A percentile compares a stretch with the other conserved stretches of the same genome.
Evolutionary conservation across 1,140 invertebrate genomes (phyloP).

Genomic region (Ips typographus): DNA sequence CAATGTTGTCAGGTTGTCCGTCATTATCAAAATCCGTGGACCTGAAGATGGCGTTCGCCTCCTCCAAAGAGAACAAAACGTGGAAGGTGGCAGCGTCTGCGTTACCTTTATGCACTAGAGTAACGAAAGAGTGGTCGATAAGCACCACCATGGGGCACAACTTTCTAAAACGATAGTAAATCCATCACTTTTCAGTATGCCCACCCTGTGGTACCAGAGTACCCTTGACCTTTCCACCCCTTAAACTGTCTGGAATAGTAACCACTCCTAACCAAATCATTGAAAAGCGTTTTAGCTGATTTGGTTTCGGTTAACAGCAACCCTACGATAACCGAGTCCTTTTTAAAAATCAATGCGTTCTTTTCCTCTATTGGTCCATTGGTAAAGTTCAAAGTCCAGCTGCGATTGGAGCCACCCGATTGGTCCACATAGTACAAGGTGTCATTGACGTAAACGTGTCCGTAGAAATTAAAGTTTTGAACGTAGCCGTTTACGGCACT

Average conservation of each 20-base stretch:
- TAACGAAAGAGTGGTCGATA: slow-evolving; percentile 37
- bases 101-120: slow-evolving; percentile 24
- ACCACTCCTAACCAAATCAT: neutral
- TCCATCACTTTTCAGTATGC: neutral
- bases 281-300: neutral
- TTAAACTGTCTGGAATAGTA: neutral
- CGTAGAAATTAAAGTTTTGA: slow-evolving; percentile 33
- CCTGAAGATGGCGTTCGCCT: slow-evolving; percentile 40
- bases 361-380: neutral
- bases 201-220: neutral
- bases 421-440: slow-evolving; percentile 33
- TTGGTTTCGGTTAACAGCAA: slow-evolving; percentile 1
- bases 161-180: slow-evolving; percentile 21
- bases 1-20: slow-evolving; percentile 41
- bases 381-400: neutral
- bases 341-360: slow-evolving; percentile 33
- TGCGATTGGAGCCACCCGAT: neutral
- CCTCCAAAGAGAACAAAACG: slow-evolving; percentile 36
- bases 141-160: slow-evolving; percentile 34
- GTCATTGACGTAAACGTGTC: slow-evolving; percentile 24
- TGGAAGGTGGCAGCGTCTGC: slow-evolving; percentile 25
- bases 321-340: slow-evolving; percentile 8
- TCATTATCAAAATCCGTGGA: slow-evolving; percentile 43
- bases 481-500: slow-evolving; percentile 36
- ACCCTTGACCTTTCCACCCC: slow-evolving; percentile 17